Evolutionary conservation across 2,888 invertebrate species (phyloP), one percentile per base, ranked within the genome.

Genomic region (Synanthedon formicaeformis): DNA sequence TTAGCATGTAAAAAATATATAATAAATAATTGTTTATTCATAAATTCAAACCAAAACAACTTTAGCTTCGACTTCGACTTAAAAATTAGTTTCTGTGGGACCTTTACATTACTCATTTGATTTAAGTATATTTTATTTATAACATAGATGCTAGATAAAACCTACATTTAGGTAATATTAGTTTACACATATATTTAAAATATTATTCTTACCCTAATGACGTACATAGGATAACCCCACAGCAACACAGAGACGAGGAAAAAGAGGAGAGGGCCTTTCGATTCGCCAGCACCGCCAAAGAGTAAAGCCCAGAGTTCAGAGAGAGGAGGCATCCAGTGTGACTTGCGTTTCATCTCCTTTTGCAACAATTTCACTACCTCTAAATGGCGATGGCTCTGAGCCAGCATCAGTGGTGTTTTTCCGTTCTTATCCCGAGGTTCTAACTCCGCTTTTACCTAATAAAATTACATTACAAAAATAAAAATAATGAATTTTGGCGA

Each of bases 171-270:
- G 23, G 6, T 34, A 50, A 3, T 34, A 50, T 11, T 34, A 14
- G 34, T 50, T 50, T 34, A 10, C 10, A 45, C 4, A 48, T 23
- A 23, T 5, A 23, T 23, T 23, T 23, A 23, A 5, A 23, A 5
- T 23, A 5, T 23, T 23, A 23, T 50, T 57, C 87, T 86, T 79
- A 93, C 94, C 82, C 94, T 90, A 57, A 96, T 91, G 65, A 96
- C 89, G 71, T 97, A 97, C 95, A 97, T 96, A 0, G 97, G 97
- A 76, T 97, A 97, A 8, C 94, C 96, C 96, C 96, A 97, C 23
- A 96, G 81, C 4, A 96, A 81, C 10, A 96, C 94, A 1, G 95
- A 96, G 55, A 94, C 90, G 66, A 97, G 88, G 71, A 97, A 96
- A 68, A 97, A 91, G 34, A 96, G 79, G 16, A 97, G 77, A 0